Base-by-base conservation (phyloP, 92 coral and sea anemone genomes). In the Plumapathes pennacea region DNA sequence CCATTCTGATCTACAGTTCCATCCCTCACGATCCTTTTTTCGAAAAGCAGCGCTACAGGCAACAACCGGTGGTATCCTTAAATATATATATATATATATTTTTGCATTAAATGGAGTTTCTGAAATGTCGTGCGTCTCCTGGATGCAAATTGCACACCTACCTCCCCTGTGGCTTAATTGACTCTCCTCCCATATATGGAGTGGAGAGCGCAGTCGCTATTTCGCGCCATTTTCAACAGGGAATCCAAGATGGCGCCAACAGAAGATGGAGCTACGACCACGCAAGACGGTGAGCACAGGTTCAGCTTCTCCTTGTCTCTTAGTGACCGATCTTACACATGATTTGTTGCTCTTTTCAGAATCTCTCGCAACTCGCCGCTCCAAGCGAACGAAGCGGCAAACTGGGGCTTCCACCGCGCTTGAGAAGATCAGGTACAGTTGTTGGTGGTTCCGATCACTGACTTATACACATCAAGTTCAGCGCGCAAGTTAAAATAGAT, bases 171-270 rank as follows among this genome's bases (percentile, higher is more conserved):
- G n/a, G n/a, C n/a, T n/a, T n/a, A n/a, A n/a, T n/a, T n/a, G n/a
- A n/a, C n/a, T n/a, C n/a, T n/a, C 15, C 20, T 10, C 32, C 71
- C 71, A 37, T 47, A 63, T 48, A 32, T 63, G 71, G 57, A 63
- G 38, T 8, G 9, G 48, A 12, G 3, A 46, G 13, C 7, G 46
- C 28, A 30, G 28, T 45, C 10, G 31, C 12, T 24, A 27, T 77
- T 92, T 92, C 96, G 96, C 98, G 98, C 98, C 98, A 92, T 68
- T 92, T 92, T 91, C 59, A 74, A 88, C 54, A 67, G 23, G 10
- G 25, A 40, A 82, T 41, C 29, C 80, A 92, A 92, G 44, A 92
- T 92, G 98, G 98, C 98, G 90, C 96, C 98, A 68, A 78, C 82
- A 20, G 85, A 72, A 34, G 79, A 60, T 22, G 21, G 68, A 30